Percentiles rank a stretch among this genome's conserved stretches.
Evolutionary conservation across 2,888 invertebrate genomes (phyloP).

Genomic region (Dryadula phaetusa): DNA sequence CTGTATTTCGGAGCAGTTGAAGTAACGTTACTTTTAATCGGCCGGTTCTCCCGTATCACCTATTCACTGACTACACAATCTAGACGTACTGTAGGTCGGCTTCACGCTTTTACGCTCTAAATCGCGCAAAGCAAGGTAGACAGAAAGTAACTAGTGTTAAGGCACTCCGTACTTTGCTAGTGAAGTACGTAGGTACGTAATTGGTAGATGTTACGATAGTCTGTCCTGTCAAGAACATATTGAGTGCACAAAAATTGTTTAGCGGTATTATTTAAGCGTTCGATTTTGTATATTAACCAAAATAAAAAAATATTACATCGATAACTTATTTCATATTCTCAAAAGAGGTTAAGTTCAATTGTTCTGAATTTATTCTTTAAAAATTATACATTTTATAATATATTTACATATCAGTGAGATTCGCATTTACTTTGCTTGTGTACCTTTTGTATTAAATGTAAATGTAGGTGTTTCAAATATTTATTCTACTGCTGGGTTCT

Average conservation of each 20-base stretch:
- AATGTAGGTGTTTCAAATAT: background rate
- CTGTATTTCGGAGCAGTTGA: conserved; percentile 64
- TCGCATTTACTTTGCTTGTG: no score
- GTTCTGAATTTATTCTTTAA: background rate
- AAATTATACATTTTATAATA: background rate
- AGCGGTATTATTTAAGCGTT: background rate
- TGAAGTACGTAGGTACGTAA: no score
- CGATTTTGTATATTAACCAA: background rate
- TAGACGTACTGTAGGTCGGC: background rate
- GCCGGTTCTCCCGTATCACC: conserved; percentile 50
- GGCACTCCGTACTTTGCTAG: no score
- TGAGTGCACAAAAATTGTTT: background rate
- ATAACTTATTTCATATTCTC: background rate
- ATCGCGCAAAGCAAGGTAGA: no score
- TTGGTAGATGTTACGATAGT: background rate
- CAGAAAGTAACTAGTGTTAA: no score
- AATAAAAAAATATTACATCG: background rate
- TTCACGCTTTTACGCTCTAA: no score
- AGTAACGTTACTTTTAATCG: conserved; percentile 70
- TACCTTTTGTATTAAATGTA: no score
- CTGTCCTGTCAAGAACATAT: background rate
- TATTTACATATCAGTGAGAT: background rate
- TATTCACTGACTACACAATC: conserved; percentile 43
- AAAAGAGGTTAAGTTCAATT: background rate
- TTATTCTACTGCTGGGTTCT: background rate